Percentiles rank a stretch among this genome's conserved stretches.
Evolutionary conservation across 1,140 invertebrate genomes (phyloP).

Genomic region (Theocolax elegans): DNA sequence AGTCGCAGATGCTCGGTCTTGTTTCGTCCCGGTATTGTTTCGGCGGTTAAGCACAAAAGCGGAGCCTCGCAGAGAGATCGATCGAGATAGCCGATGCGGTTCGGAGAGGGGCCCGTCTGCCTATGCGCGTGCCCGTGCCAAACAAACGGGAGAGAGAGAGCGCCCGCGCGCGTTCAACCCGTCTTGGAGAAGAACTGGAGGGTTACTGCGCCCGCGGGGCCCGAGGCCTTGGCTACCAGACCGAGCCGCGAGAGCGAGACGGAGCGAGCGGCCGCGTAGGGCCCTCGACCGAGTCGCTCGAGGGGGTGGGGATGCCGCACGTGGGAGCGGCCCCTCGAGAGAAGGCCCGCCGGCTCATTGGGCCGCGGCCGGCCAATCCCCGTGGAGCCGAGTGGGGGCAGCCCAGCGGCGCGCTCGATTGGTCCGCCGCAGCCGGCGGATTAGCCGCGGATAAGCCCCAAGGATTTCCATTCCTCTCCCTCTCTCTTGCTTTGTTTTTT

Average conservation of each 20-base stretch:
- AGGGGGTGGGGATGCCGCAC: too few relatives aligned
- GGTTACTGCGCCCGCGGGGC: constrained; percentile 68
- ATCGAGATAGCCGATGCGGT: not conserved
- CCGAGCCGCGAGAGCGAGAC: constrained; percentile 45
- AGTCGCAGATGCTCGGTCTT: not conserved
- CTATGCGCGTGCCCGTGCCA: constrained; percentile 36
- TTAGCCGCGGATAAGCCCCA: constrained; percentile 40
- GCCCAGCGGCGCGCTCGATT: constrained; percentile 50
- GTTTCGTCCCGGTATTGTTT: too few relatives aligned
- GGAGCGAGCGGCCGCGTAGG: constrained; percentile 52
- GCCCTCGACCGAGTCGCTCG: constrained; percentile 42
- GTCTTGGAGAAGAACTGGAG: constrained; percentile 67
- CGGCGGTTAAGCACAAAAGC: too few relatives aligned
- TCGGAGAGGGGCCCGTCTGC: not conserved
- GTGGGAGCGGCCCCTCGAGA: constrained; percentile 41
- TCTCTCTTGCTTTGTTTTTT: not conserved
- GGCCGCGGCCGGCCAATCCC: constrained; percentile 56
- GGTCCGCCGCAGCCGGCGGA: constrained; percentile 44
- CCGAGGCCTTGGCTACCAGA: constrained; percentile 66
- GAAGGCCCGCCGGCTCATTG: constrained; percentile 33
- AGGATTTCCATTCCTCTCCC: constrained; percentile 30
- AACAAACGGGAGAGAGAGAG: constrained; percentile 44
- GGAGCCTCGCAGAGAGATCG: too few relatives aligned
- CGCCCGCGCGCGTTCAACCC: too few relatives aligned
- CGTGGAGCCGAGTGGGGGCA: constrained; percentile 7